phyloP scores from a whole-genome alignment of 2,888 invertebrate genomes.

The Standfussiana lucernea region DNA sequence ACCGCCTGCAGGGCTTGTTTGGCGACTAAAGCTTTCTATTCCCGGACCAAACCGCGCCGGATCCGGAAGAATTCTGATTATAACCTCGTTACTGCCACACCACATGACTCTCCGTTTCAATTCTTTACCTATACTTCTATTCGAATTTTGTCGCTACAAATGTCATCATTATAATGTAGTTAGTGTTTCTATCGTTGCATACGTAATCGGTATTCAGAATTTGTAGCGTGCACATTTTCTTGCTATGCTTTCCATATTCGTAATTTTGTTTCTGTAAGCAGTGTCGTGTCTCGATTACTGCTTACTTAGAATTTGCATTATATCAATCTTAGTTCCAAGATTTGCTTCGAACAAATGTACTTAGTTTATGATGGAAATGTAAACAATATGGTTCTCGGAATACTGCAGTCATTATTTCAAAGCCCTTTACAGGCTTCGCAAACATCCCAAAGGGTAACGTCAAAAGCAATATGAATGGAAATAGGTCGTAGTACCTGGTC shows the following conservation, averaged over 20 bases:
- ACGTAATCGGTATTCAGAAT: conserved; percentile 46
- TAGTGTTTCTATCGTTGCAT: conserved; percentile 48
- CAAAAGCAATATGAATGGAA: conserved; percentile 70
- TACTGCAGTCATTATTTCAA: conserved; percentile 22
- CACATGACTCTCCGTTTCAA: conserved; percentile 77
- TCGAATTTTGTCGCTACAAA: conserved; percentile 42
- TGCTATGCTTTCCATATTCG: conserved; percentile 53
- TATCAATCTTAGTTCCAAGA: conserved; percentile 59
- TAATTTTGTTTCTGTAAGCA: conserved; percentile 50
- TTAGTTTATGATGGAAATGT: conserved; percentile 4
- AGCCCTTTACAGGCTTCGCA: conserved; percentile 46
- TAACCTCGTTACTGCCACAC: conserved; percentile 81
- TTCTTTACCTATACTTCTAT: conserved; percentile 63
- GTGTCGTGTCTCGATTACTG: conserved; percentile 47
- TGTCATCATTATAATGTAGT: conserved; percentile 62
- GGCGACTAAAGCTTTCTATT: conserved; percentile 82
- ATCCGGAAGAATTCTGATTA: conserved; percentile 84
- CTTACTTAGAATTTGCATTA: conserved; percentile 33
- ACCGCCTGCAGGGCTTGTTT: conserved; percentile 77
- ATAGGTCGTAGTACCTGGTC: conserved; percentile 76
- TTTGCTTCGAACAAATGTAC: conserved; percentile 8
- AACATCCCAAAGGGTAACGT: conserved; percentile 36
- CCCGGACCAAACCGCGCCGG: conserved; percentile 73
- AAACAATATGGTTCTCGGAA: conserved; percentile 31
- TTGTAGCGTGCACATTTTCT: conserved; percentile 45